These are phyloP conservation scores for Batillaria attramentaria DNA, from an alignment of 1,140 invertebrate genomes.

Conservation along the genomic window DNA sequence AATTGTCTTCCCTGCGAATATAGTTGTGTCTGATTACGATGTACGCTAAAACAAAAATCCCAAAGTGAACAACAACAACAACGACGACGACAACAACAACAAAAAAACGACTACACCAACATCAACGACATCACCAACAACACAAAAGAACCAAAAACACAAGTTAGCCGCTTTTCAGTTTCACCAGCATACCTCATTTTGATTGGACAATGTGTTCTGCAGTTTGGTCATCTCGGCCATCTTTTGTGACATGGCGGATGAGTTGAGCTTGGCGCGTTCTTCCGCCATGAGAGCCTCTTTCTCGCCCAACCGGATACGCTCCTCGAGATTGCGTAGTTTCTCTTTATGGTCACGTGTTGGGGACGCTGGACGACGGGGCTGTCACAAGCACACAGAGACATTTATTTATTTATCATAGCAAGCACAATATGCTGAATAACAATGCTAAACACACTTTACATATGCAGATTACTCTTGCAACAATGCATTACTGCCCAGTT, in stretches of 20 bases:
- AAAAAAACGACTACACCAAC: too few species aligned
- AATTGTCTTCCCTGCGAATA: too few species aligned
- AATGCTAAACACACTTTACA: too few species aligned
- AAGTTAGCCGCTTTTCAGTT: neutral
- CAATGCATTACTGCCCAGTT: too few species aligned
- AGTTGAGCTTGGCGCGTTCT: slow-evolving; percentile 47
- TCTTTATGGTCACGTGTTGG: slow-evolving; percentile 36
- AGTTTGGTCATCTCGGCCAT: slow-evolving; percentile 62
- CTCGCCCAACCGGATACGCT: slow-evolving; percentile 49
- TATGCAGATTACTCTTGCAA: too few species aligned
- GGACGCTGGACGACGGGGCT: slow-evolving; percentile 16
- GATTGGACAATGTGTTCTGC: slow-evolving; percentile 59
- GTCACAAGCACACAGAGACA: too few species aligned
- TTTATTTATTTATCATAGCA: too few species aligned
- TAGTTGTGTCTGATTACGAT: too few species aligned
- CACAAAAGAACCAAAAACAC: neutral
- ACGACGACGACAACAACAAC: neutral
- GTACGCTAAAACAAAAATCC: too few species aligned
- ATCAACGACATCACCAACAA: neutral
- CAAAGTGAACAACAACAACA: neutral
- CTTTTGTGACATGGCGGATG: slow-evolving; percentile 49
- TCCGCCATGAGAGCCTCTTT: slow-evolving; percentile 51
- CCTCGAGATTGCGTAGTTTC: slow-evolving; percentile 43
- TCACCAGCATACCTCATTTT: slow-evolving; percentile 56
- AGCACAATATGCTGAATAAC: too few species aligned